Evolutionary conservation across 2,888 invertebrate genomes (phyloP), one percentile per base, ranked within the genome.

Genomic region (Stegophylla sp.): DNA sequence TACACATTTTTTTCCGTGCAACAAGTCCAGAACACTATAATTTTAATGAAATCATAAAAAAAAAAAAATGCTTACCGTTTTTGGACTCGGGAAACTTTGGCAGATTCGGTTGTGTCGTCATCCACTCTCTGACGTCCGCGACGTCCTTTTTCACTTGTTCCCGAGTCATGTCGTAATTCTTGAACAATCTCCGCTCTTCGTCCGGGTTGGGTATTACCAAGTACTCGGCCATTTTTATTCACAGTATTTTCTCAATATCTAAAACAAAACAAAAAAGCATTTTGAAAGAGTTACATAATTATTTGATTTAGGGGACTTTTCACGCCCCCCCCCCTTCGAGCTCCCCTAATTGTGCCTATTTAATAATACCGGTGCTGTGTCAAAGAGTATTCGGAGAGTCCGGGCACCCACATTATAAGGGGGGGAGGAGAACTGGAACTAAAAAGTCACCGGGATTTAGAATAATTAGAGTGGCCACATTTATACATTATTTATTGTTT

Each of bases 71-170:
- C 13, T 26, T 61, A 83, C 83, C 83, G 34, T 82, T 79, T 75
- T 82, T 82, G 5, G 73, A 74, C 13, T 74, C 77, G 43, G 83
- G 83, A 43, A 84, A 67, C 23, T 75, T 72, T 0, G 85, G 84
- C 26, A 85, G 82, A 77, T 84, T 84, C 3, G 85, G 83, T 53
- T 84, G 84, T 64, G 84, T 84, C 15, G 56, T 15, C 81, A 84
- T 83, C 85, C 85, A 85, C 10, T 84, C 83, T 71, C 83, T 84
- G 23, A 85, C 82, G 41, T 71, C 74, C 1, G 77, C 79, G 1
- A 84, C 82, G 73, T 85, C 85, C 34, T 75, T 69, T 45, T 76
- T 79, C 9, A 85, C 81, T 26, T 82, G 77, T n/a, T 83, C 83
- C n/a, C 77, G 66, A 15, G 83, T 83, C 77, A 85, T 84, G 13